phyloP scores from a whole-genome alignment of 2,113 vertebrate species.

The Anguilla japonica region DNA sequence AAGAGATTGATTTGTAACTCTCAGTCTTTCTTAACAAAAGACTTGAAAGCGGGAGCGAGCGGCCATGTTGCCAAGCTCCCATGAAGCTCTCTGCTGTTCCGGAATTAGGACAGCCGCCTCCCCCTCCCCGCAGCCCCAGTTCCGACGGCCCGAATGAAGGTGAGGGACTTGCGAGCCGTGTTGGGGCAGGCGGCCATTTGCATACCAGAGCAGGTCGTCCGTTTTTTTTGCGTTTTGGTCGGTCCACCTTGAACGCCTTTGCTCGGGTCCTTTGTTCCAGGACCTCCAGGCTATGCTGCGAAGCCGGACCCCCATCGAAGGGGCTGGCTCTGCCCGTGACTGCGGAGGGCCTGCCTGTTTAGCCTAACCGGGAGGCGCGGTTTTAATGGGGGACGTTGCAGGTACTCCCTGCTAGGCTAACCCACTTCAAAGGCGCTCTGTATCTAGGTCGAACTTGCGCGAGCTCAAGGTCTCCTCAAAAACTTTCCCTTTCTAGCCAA shows the following conservation, averaged over 20 bases:
- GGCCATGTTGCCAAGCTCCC: not conserved
- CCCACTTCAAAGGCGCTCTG: not conserved
- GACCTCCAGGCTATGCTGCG: not conserved
- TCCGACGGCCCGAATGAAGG: not conserved
- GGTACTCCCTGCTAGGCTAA: slow-evolving; percentile 6
- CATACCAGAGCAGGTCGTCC: not conserved
- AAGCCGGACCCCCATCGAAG: not conserved
- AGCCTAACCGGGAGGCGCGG: not conserved
- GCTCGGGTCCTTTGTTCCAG: not conserved
- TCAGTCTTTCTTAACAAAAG: not conserved
- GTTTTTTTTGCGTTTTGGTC: not conserved
- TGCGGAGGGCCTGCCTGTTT: not conserved
- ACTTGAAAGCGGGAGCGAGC: not conserved
- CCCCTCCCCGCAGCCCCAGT: not conserved
- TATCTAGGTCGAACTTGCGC: not conserved
- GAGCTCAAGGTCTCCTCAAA: not conserved
- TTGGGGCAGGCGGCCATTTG: not conserved
- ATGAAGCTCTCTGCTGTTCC: not conserved
- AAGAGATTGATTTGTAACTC: not conserved
- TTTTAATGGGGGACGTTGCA: not conserved
- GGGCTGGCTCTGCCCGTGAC: not conserved
- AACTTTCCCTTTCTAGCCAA: not conserved
- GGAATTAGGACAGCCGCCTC: slow-evolving; percentile 4
- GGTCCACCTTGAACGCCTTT: not conserved
- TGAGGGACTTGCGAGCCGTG: not conserved